phyloP scores from a whole-genome alignment of 2,888 invertebrate species.

The Cistogaster globosa region DNA sequence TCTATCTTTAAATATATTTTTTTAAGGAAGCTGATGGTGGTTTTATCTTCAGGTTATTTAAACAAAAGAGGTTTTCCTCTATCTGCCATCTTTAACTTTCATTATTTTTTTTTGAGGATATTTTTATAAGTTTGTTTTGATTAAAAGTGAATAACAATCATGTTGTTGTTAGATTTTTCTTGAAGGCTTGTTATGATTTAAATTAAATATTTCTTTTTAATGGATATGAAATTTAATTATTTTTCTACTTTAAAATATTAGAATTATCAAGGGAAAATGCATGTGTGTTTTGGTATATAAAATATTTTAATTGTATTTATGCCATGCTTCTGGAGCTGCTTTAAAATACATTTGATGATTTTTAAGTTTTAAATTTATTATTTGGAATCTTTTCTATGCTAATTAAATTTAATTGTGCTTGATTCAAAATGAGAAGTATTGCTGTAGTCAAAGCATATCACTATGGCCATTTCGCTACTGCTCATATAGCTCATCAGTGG shows the following conservation, averaged over 20 bases:
- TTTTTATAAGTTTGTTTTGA: slow-evolving; percentile 64
- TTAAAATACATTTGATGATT: no score
- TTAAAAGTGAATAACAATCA: slow-evolving; percentile 66
- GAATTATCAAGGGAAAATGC: slow-evolving; percentile 1
- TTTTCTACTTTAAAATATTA: slow-evolving; percentile 33
- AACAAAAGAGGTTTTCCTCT: slow-evolving; percentile 47
- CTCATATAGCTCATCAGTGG: no score
- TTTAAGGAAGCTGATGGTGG: slow-evolving; percentile 7
- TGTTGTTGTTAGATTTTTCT: slow-evolving; percentile 23
- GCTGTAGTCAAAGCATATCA: no score
- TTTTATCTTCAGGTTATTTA: slow-evolving; percentile 58
- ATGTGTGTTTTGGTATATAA: no score
- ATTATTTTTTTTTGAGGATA: slow-evolving; percentile 7
- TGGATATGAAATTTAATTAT: slow-evolving; percentile 69
- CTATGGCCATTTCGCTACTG: no score
- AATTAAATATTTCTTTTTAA: slow-evolving; percentile 62
- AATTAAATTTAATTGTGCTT: no score
- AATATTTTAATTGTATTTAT: no score
- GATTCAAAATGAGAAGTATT: no score
- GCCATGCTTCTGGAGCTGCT: no score
- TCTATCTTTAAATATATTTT: slow-evolving; percentile 19
- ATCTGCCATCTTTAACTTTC: slow-evolving; percentile 4
- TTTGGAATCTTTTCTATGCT: no score
- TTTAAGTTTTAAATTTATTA: no score
- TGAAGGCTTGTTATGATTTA: slow-evolving; percentile 37